A percentile compares a stretch with the other conserved stretches of the same genome.
Evolutionary conservation across 1,140 invertebrate species (phyloP).

Genomic region (Paramacrobiotus metropolitanus): DNA sequence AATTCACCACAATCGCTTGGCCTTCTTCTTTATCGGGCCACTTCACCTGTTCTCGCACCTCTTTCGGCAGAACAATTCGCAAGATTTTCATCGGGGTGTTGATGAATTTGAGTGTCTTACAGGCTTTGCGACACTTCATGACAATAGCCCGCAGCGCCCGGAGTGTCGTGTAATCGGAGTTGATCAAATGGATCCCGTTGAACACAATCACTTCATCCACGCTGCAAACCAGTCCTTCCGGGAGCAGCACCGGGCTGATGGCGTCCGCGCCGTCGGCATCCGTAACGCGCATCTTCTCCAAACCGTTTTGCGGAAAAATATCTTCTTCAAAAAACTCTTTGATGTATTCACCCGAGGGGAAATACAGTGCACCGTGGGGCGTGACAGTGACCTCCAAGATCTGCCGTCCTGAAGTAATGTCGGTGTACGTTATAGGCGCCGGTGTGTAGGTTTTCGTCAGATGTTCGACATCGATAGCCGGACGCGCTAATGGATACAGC

Average conservation of each 20-base stretch:
- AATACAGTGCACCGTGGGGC: background rate
- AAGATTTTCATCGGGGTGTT: background rate
- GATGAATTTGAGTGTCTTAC: background rate
- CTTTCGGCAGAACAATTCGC: background rate
- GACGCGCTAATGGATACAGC: background rate
- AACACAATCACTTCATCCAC: background rate
- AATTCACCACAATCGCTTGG: background rate
- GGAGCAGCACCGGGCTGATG: no score
- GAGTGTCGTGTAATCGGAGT: background rate
- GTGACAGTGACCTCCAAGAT: background rate
- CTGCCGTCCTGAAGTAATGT: background rate
- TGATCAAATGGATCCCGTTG: background rate
- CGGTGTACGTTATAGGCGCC: background rate
- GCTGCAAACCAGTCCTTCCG: background rate
- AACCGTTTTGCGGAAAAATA: no score
- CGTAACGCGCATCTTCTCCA: no score
- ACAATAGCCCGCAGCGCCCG: background rate
- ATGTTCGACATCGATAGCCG: background rate
- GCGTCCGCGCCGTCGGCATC: no score
- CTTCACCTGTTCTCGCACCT: background rate
- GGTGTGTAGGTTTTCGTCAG: no score
- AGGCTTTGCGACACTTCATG: background rate
- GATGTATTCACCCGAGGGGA: background rate
- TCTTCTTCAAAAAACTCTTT: background rate
- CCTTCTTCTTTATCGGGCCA: background rate